Percentiles rank a stretch among this genome's conserved stretches.
Conservation (phyloP, 2,888 invertebrate genomes). For the Dynastes grantii region DNA sequence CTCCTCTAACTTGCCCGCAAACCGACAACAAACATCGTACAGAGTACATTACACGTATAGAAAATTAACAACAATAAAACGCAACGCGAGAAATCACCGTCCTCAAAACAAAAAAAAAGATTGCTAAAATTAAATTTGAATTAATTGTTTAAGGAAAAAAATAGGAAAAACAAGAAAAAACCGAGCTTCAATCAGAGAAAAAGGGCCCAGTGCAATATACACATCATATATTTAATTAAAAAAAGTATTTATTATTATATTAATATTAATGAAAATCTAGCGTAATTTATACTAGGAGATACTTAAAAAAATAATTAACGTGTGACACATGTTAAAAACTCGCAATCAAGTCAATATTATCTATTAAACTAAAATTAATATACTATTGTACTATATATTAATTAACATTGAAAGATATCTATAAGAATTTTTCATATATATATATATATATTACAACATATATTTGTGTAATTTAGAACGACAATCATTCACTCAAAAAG, state of each 20-base stretch:
- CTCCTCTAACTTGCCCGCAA: slow-evolving; percentile 57
- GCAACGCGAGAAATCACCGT: slow-evolving; percentile 57
- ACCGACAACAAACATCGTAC: slow-evolving; percentile 31
- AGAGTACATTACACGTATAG: background rate
- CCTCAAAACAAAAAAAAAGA: slow-evolving; percentile 52
- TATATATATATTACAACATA: slow-evolving; percentile 29
- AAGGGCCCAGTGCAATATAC: slow-evolving; percentile 64
- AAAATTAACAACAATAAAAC: background rate
- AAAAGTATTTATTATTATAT: slow-evolving; percentile 24
- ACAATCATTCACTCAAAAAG: slow-evolving; percentile 47
- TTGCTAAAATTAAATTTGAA: slow-evolving; percentile 7
- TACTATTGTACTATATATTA: slow-evolving; percentile 12
- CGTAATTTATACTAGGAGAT: slow-evolving; percentile 26
- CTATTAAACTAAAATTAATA: background rate
- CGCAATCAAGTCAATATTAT: slow-evolving; percentile 66
- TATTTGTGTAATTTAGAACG: slow-evolving; percentile 40
- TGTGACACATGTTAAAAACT: slow-evolving; percentile 58
- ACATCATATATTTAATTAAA: slow-evolving; percentile 22
- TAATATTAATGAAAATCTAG: slow-evolving; percentile 28
- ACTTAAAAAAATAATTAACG: slow-evolving; percentile 29
- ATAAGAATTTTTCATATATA: slow-evolving; percentile 25
- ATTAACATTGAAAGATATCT: background rate
- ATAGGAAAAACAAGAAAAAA: slow-evolving; percentile 46
- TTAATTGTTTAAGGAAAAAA: slow-evolving; percentile 23
- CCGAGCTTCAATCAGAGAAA: slow-evolving; percentile 58